Evolutionary conservation across 2,888 invertebrate genomes (phyloP), one percentile per base, ranked within the genome.

Genomic region (Archaeoteleia sp.): DNA sequence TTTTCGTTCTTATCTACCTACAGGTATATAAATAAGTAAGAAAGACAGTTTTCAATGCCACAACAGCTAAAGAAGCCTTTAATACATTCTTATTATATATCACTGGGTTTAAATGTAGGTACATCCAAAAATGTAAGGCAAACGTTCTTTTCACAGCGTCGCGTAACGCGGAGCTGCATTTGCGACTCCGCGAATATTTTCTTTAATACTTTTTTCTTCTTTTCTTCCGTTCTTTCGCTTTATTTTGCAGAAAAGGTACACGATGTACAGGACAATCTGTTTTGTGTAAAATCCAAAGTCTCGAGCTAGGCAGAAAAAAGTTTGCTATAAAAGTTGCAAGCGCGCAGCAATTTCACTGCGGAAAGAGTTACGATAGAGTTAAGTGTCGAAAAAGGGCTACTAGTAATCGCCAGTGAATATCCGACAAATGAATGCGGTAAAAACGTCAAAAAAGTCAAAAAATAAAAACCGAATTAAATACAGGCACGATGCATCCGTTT

Each of bases 101-200:
- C 78, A 82, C 79, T 75, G 78, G 77, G 75, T 78, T 74, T 74
- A 79, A 78, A 73, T 77, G 76, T 80, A 60, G 60, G 66, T 66
- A 66, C 60, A 60, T 78, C 70, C 75, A 72, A 67, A 79, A 77
- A 78, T 77, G 71, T 80, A 82, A 81, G 82, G 82, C 81, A 79
- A 80, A 78, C 78, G 73, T 80, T 76, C 74, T 70, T 74, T 72
- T 78, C 74, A 75, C 73, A 75, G 70, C 57, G 43, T 60, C 32
- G 13, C 45, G 42, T 37, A 30, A 42, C 39, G 25, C 49, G 53
- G 54, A 54, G 54, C 42, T 17, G 35, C 35, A 14, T 6, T 10
- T 29, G 20, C 54, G 32, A 12, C 34, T 20, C 39, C 45, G 51
- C 54, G 29, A 17, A 20, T 4, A 20, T 20, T 2, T 20, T 5